Evolutionary conservation across 2,113 vertebrate species (phyloP), one percentile per base, ranked within the genome.

Genomic region (Ondatra zibethicus): DNA sequence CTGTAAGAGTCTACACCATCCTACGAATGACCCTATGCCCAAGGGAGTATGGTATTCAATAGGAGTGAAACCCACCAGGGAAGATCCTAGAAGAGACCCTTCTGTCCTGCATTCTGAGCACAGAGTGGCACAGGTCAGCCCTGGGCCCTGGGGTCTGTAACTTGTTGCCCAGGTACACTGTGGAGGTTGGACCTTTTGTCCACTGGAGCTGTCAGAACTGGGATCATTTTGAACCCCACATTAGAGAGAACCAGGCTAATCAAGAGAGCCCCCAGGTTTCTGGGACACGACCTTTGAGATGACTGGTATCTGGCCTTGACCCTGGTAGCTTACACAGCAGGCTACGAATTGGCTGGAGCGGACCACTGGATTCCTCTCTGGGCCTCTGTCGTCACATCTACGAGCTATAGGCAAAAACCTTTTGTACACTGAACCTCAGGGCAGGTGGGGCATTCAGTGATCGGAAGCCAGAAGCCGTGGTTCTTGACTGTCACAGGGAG

Each of bases 401-500:
- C n/a, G 63, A 68, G 25, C 39, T 5, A 55, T 5, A 55, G 94
- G 33, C 23, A 3, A 36, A 42, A n/a, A 72, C 25, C 65, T 19
- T 80, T 39, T 72, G 33, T 27, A 42, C 14, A 39, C 33, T 13
- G 75, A 65, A 39, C 21, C 31, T 0, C 0, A 0, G 9, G 7
- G 5, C 8, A 0, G 1, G 0, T 2, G 33, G 78, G 52, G 80
- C 10, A 16, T 82, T 63, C n/a, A 17, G 21, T 29, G 63, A 31
- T 0, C 5, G 13, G n/a, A 33, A 19, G n/a, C 55, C 5, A 10
- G n/a, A 33, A 19, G n/a, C 55, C 36, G 1, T 0, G 29, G 84
- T 39, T 12, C 11, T 52, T 0, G 0, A 5, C 55, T 1, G 0
- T 55, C 75, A 13, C 16, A 0, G 70, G 65, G n/a, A 27, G 23